Conservation (phyloP, 2,113 vertebrate genomes). For the Rana temporaria region DNA sequence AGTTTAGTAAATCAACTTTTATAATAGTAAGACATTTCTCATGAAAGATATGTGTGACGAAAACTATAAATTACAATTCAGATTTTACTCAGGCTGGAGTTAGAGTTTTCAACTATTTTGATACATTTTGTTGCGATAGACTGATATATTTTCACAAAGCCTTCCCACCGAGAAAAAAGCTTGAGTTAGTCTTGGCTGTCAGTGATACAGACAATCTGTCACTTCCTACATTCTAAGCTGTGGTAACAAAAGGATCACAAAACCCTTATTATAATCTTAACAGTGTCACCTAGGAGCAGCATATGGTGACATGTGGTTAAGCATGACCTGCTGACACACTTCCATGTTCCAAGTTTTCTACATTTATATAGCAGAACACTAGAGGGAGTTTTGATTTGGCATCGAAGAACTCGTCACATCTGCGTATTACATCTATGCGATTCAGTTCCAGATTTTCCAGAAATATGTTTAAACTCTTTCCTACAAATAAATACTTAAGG, state of each 20-base stretch:
- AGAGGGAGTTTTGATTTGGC: constrained; percentile 47
- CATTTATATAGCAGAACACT: constrained; percentile 44
- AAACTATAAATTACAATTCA: too few relatives aligned
- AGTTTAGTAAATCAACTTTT: too few relatives aligned
- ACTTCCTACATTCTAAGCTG: constrained; percentile 3
- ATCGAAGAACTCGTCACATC: background rate
- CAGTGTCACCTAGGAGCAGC: constrained; percentile 29
- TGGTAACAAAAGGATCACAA: background rate
- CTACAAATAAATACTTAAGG: background rate
- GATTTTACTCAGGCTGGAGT: too few relatives aligned
- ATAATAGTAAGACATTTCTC: too few relatives aligned
- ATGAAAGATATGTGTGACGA: too few relatives aligned
- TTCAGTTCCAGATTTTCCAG: background rate
- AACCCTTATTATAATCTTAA: background rate
- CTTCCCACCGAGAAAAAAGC: background rate
- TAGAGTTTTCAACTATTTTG: too few relatives aligned
- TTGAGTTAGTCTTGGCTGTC: background rate
- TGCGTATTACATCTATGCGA: background rate
- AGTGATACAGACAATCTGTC: background rate
- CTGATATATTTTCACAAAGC: too few relatives aligned
- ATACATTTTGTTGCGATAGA: too few relatives aligned
- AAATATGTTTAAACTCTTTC: background rate
- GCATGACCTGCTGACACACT: constrained; percentile 23
- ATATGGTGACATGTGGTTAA: constrained; percentile 10
- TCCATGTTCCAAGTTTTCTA: background rate